Conservation (phyloP, 1,140 invertebrate genomes). For the Odontomachus brunneus region DNA sequence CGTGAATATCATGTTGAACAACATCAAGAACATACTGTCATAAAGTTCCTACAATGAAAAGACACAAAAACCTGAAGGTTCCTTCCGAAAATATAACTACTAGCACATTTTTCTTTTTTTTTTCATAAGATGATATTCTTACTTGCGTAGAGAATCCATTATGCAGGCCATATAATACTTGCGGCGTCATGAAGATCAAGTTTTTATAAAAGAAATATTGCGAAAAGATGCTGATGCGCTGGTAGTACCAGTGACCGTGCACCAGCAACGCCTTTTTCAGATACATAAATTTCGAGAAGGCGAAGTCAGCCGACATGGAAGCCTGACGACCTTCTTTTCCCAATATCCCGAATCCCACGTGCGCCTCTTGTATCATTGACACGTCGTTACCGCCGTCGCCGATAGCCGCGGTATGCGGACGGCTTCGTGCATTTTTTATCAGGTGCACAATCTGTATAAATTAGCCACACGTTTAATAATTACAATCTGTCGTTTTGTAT, state of each 20-base stretch:
- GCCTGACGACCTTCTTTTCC: constrained; percentile 93
- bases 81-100: too few relatives aligned
- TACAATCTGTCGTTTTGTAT: background rate
- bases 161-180: constrained; percentile 88
- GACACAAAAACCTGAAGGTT: background rate
- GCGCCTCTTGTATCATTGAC: constrained; percentile 93
- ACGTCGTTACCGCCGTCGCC: constrained; percentile 94
- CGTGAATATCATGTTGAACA: constrained; percentile 92
- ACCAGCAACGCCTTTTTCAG: constrained; percentile 90
- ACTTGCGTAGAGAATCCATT: constrained; percentile 87
- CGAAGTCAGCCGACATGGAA: constrained; percentile 88
- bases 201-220: constrained; percentile 97
- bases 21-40: constrained; percentile 90
- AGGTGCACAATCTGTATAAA: constrained; percentile 89
- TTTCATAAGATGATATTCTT: constrained; percentile 5
- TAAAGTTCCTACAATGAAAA: constrained; percentile 86
- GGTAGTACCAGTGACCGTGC: constrained; percentile 92
- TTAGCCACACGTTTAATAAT: background rate
- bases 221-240: constrained; percentile 90
- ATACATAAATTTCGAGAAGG: constrained; percentile 91
- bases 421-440: constrained; percentile 87
- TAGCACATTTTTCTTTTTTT: too few relatives aligned
- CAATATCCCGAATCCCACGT: constrained; percentile 91
- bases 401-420: constrained; percentile 90
- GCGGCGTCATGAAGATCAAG: constrained; percentile 88